Percentiles rank a stretch among this genome's conserved stretches.
Evolutionary conservation across 2,797 vertebrate species (phyloP).

Genomic region (Rhinichthys osculus): DNA sequence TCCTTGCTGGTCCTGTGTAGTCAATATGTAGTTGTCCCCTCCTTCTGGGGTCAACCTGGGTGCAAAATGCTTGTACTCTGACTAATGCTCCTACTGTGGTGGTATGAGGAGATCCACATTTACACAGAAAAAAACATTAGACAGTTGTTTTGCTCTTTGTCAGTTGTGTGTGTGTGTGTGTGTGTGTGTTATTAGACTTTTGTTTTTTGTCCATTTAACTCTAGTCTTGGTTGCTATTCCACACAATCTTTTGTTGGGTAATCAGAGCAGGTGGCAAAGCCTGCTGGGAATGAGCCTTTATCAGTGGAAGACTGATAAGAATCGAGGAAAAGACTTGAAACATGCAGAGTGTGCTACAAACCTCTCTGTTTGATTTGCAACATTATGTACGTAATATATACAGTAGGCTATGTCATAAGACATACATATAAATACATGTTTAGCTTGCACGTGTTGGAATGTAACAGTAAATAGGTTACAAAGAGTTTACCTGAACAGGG

Average conservation of each 20-base stretch:
- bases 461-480: neutral
- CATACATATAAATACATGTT: neutral
- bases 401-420: neutral
- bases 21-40: slow-evolving; percentile 70
- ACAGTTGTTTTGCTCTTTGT: slow-evolving; percentile 18
- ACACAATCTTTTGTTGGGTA: slow-evolving; percentile 5
- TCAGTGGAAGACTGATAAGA: neutral
- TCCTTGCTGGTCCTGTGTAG: slow-evolving; percentile 59
- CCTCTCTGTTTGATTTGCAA: slow-evolving; percentile 3
- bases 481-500: neutral
- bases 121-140: slow-evolving; percentile 12
- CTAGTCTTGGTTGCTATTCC: slow-evolving; percentile 7
- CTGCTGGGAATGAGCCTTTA: slow-evolving; percentile 26
- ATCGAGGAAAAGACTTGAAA: too few species aligned
- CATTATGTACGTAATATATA: neutral
- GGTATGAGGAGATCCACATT: slow-evolving; percentile 23
- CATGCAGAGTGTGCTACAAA: slow-evolving; percentile 8
- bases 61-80: slow-evolving; percentile 68
- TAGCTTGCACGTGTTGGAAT: neutral
- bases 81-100: slow-evolving; percentile 68
- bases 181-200: neutral
- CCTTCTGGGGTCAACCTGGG: slow-evolving; percentile 61
- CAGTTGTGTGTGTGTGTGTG: neutral
- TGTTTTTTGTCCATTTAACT: slow-evolving; percentile 17
- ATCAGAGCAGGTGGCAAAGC: slow-evolving; percentile 32